Evolutionary conservation across 1,140 invertebrate genomes (phyloP).

Genomic region (Babylonia areolata): DNA sequence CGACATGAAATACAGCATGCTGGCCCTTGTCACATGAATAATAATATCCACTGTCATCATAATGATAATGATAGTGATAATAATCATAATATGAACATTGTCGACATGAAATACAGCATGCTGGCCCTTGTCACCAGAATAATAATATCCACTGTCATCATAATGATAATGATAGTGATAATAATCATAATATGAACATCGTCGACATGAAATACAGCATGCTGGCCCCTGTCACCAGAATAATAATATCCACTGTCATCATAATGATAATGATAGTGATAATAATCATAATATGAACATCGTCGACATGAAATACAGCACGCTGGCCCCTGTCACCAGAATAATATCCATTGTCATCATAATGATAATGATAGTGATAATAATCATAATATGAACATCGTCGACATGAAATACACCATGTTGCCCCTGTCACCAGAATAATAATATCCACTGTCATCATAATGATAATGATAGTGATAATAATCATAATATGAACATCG

Average conservation of each 20-base stretch:
- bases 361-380: neutral
- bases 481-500: no score
- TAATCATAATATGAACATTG: no score
- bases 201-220: no score
- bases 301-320: constrained; percentile 93
- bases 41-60: neutral
- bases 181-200: no score
- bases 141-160: neutral
- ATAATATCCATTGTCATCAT: neutral
- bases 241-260: no score
- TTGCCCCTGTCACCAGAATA: constrained; percentile 80
- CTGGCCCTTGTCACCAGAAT: constrained; percentile 80
- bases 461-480: neutral
- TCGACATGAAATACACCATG: constrained; percentile 92
- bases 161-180: neutral
- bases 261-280: no score
- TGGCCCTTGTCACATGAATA: constrained; percentile 78
- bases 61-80: neutral
- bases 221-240: no score
- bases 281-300: neutral
- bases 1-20: constrained; percentile 93
- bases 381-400: constrained; percentile 81
- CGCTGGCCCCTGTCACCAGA: constrained; percentile 82
- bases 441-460: neutral
- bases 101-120: constrained; percentile 87